Conservation (phyloP, 2,888 invertebrate species). For the Amblyteles armatorius region DNA sequence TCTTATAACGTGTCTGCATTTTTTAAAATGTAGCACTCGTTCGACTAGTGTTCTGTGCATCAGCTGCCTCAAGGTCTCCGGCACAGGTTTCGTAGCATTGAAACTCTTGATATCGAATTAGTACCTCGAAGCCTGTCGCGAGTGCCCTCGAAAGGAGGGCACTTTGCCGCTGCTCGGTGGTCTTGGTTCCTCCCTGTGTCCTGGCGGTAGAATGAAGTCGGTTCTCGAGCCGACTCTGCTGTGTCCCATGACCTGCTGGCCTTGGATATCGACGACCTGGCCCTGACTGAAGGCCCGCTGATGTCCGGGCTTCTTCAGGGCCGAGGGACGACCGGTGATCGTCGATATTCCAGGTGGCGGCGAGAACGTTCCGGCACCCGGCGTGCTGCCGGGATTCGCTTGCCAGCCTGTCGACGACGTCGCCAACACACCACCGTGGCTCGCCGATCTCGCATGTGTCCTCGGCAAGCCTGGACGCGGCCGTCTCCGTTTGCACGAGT, state of each 20-base stretch:
- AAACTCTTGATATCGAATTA: neutral
- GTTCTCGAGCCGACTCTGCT: slow-evolving; percentile 94
- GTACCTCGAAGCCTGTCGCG: slow-evolving; percentile 93
- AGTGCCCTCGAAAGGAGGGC: slow-evolving; percentile 88
- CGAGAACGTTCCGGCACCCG: slow-evolving; percentile 44
- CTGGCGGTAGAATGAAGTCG: slow-evolving; percentile 95
- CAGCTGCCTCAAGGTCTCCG: neutral
- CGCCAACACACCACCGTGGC: slow-evolving; percentile 91
- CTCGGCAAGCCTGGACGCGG: slow-evolving; percentile 76
- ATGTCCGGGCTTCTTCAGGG: slow-evolving; percentile 91
- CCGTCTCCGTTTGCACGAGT: slow-evolving; percentile 74
- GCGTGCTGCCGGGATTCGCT: slow-evolving; percentile 61
- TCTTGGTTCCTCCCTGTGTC: slow-evolving; percentile 89
- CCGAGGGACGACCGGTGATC: slow-evolving; percentile 87
- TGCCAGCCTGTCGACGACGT: slow-evolving; percentile 83
- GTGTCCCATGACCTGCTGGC: slow-evolving; percentile 86
- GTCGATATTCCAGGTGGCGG: slow-evolving; percentile 72
- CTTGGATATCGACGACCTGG: slow-evolving; percentile 89
- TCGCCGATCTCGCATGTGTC: slow-evolving; percentile 92
- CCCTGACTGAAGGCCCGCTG: slow-evolving; percentile 95
- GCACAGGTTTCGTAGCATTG: neutral
- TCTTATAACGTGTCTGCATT: too few relatives aligned
- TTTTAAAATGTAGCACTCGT: too few relatives aligned
- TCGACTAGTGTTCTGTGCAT: too few relatives aligned
- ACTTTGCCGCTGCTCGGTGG: slow-evolving; percentile 85